phyloP scores from a whole-genome alignment of 2,888 invertebrate species.

The Caenorhabditis afra region DNA sequence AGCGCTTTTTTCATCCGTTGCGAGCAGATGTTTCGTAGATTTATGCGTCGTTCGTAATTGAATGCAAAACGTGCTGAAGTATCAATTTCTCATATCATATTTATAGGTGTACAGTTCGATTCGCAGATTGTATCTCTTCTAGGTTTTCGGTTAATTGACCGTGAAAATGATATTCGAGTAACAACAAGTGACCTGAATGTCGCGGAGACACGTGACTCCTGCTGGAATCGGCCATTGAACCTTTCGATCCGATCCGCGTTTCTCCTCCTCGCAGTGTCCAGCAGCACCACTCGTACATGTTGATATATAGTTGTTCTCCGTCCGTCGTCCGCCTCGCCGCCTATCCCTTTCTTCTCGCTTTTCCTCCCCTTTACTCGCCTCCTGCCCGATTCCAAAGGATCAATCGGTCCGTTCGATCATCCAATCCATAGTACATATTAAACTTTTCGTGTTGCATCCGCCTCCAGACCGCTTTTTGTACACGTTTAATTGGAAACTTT shows the following conservation, averaged over 20 bases:
- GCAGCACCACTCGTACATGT: conserved; percentile 38
- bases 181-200: not conserved
- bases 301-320: conserved; percentile 57
- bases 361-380: conserved; percentile 8
- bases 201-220: not conserved
- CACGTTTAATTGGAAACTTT: conserved; percentile 37
- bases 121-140: no score
- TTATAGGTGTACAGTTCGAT: no score
- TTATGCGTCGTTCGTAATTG: not conserved
- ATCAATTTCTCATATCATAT: no score
- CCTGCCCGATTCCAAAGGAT: conserved; percentile 33
- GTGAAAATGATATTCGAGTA: no score
- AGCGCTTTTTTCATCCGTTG: not conserved
- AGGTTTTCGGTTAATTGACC: no score
- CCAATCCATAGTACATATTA: conserved; percentile 55
- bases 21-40: conserved; percentile 8
- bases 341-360: conserved; percentile 35
- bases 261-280: conserved; percentile 4
- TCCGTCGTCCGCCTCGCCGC: conserved; percentile 12
- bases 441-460: conserved; percentile 49
- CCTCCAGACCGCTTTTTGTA: conserved; percentile 16
- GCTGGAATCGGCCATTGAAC: not conserved
- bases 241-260: not conserved
- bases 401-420: conserved; percentile 38
- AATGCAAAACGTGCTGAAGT: no score